Conservation (phyloP, 2,113 vertebrate genomes). For the Todiramphus saurophagus region DNA sequence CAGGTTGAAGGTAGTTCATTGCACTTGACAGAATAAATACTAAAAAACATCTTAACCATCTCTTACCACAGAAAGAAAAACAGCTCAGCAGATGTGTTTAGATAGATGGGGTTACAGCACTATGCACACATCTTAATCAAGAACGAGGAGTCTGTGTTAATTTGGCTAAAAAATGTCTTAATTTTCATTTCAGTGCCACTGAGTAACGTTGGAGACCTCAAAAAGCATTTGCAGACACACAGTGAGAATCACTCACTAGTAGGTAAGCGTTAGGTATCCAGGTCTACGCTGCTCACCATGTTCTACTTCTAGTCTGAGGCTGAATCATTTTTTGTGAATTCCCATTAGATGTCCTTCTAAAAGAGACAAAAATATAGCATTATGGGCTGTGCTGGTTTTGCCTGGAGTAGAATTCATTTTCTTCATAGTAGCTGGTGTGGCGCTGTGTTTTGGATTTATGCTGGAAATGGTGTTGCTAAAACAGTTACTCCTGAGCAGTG, state of each 20-base stretch:
- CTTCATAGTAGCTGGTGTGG: accelerated
- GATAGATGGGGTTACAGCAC: neutral
- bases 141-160: neutral
- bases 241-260: neutral
- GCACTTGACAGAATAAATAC: neutral
- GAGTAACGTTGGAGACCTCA: neutral
- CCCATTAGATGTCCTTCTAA: neutral
- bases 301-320: no score
- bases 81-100: neutral
- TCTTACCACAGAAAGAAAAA: neutral
- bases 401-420: neutral
- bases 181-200: neutral
- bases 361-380: neutral
- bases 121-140: neutral
- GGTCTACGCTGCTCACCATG: neutral
- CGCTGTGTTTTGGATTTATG: neutral
- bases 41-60: neutral
- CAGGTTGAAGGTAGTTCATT: neutral
- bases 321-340: neutral
- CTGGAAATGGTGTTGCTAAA: neutral
- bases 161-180: neutral
- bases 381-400: neutral
- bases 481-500: neutral
- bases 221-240: neutral
- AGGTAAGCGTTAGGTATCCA: neutral